Base-by-base conservation (phyloP, 2,113 vertebrate genomes). In the Callipepla californica region DNA sequence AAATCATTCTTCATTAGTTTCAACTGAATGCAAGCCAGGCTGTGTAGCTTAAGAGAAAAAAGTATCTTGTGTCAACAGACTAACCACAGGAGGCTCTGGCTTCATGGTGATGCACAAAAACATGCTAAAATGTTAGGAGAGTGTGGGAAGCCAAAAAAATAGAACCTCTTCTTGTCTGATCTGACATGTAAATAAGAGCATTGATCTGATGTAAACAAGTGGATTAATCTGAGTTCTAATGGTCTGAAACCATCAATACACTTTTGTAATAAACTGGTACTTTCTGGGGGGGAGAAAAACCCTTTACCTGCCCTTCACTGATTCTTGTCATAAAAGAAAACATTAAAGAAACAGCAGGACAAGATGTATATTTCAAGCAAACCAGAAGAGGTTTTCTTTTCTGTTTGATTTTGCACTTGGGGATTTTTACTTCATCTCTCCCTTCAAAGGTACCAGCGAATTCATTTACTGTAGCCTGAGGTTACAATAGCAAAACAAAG, bases 381-480 rank as follows among this genome's bases (percentile, higher is more conserved):
- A 98, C 82, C 93, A 96, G 97, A 97, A 84, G 96, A 97, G 96
- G 80, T 86, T 98, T 97, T 98, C 93, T 98, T 98, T 98, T 98
- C 96, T 98, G 96, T 98, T 98, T 98, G 97, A 98, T 98, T 98
- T 98, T 97, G 95, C 93, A 98, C 97, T 98, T 98, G 96, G 97
- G 97, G 97, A 97, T 95, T 98, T 98, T 98, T 97, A 97, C 97
- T 98, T 98, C 97, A 98, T 98, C 96, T 98, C 95, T 96, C 94
- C 96, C 96, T 98, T 98, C 98, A 98, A 98, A 99, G 90, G 87
- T 96, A 98, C 97, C 96, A 97, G 97, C 95, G 97, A 98, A 98
- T 98, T 98, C 96, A 98, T 98, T 98, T 98, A 97, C 97, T 98
- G 96, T 96, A 95, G 96, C 97, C 98, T 40, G 93, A 96, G 98